A percentile compares a stretch with the other conserved stretches of the same genome.
phyloP scores from a whole-genome alignment of 2,797 vertebrate species.

The Bovichtus variegatus region DNA sequence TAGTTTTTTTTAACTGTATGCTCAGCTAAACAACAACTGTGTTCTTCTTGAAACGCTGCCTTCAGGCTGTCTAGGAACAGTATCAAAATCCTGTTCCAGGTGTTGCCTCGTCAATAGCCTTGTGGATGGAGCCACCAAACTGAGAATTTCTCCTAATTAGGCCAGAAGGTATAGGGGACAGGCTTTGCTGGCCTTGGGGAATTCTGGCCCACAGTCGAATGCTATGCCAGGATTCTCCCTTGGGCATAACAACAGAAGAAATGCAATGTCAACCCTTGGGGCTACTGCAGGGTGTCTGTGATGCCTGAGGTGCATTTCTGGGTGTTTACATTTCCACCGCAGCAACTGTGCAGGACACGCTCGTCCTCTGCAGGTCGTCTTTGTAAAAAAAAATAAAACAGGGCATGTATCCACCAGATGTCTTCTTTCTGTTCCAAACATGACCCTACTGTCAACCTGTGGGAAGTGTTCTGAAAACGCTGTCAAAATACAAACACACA shows the following conservation, averaged over 20 bases:
- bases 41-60: neutral
- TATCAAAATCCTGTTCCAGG: conserved; percentile 19
- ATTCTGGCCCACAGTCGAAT: conserved; percentile 21
- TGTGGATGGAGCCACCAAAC: conserved; percentile 25
- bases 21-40: neutral
- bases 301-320: conserved; percentile 26
- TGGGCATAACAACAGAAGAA: conserved; percentile 34
- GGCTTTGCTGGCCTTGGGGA: conserved; percentile 29
- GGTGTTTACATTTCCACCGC: conserved; percentile 31
- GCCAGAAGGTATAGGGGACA: conserved; percentile 37
- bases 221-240: conserved; percentile 35
- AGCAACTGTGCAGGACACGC: conserved; percentile 13
- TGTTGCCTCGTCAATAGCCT: conserved; percentile 22
- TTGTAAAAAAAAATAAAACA: conserved; percentile 12
- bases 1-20: too few relatives aligned
- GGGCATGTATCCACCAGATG: conserved; percentile 9
- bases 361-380: conserved; percentile 25
- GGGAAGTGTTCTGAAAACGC: conserved; percentile 15
- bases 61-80: conserved; percentile 22
- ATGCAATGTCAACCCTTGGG: conserved; percentile 14
- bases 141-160: conserved; percentile 37
- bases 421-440: conserved; percentile 24
- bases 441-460: conserved; percentile 40
- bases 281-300: conserved; percentile 19
- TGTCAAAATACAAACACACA: conserved; percentile 36